Conservation (phyloP, 1,140 invertebrate species). For the Drosophila pachea region DNA sequence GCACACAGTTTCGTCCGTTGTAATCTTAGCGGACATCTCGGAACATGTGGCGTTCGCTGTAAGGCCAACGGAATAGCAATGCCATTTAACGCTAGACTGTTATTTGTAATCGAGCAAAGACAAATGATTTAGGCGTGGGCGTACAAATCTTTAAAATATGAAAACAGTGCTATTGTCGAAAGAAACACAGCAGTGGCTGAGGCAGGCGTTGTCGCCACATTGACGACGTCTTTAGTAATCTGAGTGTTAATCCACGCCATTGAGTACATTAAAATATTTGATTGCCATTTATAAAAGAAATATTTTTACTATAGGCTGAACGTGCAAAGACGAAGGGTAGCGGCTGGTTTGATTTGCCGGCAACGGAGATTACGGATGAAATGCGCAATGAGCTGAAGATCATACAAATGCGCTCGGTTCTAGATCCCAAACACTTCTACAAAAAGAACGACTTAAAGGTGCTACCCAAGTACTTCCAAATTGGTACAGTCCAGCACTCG, state of each 20-base stretch:
- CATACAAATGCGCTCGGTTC: constrained; percentile 93
- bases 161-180: constrained; percentile 42
- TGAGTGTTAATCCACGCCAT: constrained; percentile 37
- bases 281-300: neutral
- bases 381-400: constrained; percentile 91
- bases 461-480: constrained; percentile 95
- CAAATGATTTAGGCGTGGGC: constrained; percentile 52
- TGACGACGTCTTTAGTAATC: constrained; percentile 79
- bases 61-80: constrained; percentile 75
- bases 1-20: constrained; percentile 67
- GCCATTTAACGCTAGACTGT: constrained; percentile 52
- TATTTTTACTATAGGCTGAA: constrained; percentile 79
- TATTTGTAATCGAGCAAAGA: constrained; percentile 27
- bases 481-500: constrained; percentile 87
- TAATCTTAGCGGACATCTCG: constrained; percentile 72
- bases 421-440: constrained; percentile 96
- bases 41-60: constrained; percentile 59
- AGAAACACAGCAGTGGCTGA: constrained; percentile 31
- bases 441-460: constrained; percentile 93
- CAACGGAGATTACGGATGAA: constrained; percentile 93
- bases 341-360: constrained; percentile 92
- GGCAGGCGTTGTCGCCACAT: constrained; percentile 32
- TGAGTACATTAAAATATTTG: constrained; percentile 15
- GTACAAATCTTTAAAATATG: constrained; percentile 34
- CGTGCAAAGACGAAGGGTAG: constrained; percentile 89